phyloP scores from a whole-genome alignment of 2,888 invertebrate genomes.

The Phasia obesa region DNA sequence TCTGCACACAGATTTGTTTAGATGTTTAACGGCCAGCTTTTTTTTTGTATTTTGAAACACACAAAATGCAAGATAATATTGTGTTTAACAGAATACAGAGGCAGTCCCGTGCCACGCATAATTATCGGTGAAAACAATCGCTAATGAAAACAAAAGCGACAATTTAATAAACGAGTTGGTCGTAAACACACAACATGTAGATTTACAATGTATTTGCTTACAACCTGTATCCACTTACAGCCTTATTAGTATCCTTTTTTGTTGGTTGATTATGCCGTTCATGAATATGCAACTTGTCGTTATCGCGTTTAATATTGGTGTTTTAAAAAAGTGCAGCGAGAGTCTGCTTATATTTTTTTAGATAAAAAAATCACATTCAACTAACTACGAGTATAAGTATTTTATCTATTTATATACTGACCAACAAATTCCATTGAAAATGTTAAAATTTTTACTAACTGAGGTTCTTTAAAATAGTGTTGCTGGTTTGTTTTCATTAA shows the following conservation, averaged over 20 bases:
- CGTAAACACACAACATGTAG: slow-evolving; percentile 1
- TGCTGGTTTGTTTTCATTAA: no score
- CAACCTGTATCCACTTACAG: background rate
- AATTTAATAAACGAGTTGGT: slow-evolving; percentile 10
- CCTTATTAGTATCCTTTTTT: background rate
- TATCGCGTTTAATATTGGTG: background rate
- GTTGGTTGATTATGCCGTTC: background rate
- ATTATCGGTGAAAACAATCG: background rate
- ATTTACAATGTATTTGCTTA: background rate
- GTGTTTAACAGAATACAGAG: background rate
- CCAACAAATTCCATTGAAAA: no score
- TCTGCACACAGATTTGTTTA: background rate
- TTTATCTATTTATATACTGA: no score
- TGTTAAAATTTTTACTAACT: no score
- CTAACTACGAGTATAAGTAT: no score
- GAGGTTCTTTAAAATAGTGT: no score
- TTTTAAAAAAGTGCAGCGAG: background rate
- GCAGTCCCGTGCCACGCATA: background rate
- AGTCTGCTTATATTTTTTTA: background rate
- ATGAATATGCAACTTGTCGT: background rate
- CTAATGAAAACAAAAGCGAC: background rate
- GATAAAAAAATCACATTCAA: background rate
- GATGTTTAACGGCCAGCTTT: no score
- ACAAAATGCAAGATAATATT: background rate
- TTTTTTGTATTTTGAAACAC: no score